phyloP scores from a whole-genome alignment of 2,888 invertebrate genomes.

The Biston stratarius region DNA sequence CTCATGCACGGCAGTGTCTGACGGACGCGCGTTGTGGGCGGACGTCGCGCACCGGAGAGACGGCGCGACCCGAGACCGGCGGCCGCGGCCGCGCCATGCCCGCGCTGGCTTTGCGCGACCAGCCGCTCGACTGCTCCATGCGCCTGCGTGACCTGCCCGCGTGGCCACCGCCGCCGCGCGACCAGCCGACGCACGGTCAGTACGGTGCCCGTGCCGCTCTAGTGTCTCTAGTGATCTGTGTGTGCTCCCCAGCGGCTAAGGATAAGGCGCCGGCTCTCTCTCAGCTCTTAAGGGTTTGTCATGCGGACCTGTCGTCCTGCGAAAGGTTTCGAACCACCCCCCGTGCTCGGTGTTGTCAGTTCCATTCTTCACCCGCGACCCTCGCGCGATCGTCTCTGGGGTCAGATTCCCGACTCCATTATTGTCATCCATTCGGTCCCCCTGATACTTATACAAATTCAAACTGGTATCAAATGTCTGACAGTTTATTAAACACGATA shows the following conservation, averaged over 20 bases:
- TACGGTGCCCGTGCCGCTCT: slow-evolving; percentile 45
- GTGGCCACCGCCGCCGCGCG: slow-evolving; percentile 63
- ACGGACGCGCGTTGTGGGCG: slow-evolving; percentile 78
- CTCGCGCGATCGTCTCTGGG: slow-evolving; percentile 46
- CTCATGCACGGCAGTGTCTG: slow-evolving; percentile 78
- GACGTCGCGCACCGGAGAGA: slow-evolving; percentile 70
- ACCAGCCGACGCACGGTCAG: slow-evolving; percentile 72
- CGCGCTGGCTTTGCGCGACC: slow-evolving; percentile 88
- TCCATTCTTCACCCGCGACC: slow-evolving; percentile 40
- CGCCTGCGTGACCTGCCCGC: slow-evolving; percentile 80
- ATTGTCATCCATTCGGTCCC: slow-evolving; percentile 51
- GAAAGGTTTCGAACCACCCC: slow-evolving; percentile 42
- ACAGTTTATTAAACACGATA: slow-evolving; percentile 39
- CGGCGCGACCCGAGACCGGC: slow-evolving; percentile 85
- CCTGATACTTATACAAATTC: slow-evolving; percentile 51
- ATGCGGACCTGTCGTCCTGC: slow-evolving; percentile 28
- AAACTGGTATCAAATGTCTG: slow-evolving; percentile 43
- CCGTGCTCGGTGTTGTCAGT: slow-evolving; percentile 39
- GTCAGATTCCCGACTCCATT: slow-evolving; percentile 53
- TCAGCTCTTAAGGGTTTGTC: slow-evolving; percentile 19
- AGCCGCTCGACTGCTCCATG: slow-evolving; percentile 92
- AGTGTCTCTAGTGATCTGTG: slow-evolving; percentile 27
- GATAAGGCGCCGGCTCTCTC: slow-evolving; percentile 1
- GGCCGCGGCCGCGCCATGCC: slow-evolving; percentile 87
- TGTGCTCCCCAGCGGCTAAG: slow-evolving; percentile 4